Evolutionary conservation across 2,113 vertebrate genomes (phyloP).

Genomic region (Microcebus murinus): DNA sequence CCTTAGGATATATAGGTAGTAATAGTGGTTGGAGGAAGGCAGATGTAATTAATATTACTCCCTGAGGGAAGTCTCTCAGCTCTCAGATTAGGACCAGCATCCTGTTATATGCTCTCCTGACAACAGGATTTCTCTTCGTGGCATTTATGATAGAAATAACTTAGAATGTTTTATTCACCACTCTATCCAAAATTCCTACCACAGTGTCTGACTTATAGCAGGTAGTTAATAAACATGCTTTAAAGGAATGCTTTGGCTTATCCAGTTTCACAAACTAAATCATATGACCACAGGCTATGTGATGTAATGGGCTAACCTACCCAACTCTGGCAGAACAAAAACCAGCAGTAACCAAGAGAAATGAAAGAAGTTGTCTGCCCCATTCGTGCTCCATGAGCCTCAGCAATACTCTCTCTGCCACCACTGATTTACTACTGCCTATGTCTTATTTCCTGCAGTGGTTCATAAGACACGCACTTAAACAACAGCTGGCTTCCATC

Average conservation of each 20-base stretch:
- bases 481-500: slow-evolving; percentile 66
- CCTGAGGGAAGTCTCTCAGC: not conserved
- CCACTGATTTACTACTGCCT: not conserved
- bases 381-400: not conserved
- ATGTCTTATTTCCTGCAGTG: not conserved
- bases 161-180: not conserved
- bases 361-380: not conserved
- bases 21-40: not conserved
- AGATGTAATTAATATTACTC: not conserved
- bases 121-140: not conserved
- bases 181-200: not conserved
- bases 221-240: slow-evolving; percentile 15
- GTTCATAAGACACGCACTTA: not conserved
- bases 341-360: slow-evolving; percentile 31
- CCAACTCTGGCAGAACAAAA: slow-evolving; percentile 26
- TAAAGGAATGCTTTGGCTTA: slow-evolving; percentile 8
- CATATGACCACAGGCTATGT: not conserved
- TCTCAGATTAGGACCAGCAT: not conserved
- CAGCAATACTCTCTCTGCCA: not conserved
- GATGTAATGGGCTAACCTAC: not conserved
- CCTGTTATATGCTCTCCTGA: not conserved
- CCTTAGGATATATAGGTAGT: not conserved
- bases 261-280: slow-evolving; percentile 47
- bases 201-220: not conserved
- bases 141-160: slow-evolving; percentile 32